Evolutionary conservation across 2,888 invertebrate species (phyloP).

Genomic region (Taenaris catops): DNA sequence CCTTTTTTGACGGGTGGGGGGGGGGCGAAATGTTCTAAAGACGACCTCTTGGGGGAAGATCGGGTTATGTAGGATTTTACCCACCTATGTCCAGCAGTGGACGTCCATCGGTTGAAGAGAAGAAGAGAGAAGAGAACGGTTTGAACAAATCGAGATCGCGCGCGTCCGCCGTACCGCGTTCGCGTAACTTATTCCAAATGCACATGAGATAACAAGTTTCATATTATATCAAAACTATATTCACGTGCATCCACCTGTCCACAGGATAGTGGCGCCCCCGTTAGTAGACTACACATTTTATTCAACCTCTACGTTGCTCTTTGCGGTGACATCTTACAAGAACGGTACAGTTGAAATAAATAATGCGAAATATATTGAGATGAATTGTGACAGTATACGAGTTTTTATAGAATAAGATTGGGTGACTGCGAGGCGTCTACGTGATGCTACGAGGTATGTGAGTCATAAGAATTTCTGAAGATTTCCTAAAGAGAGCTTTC

Average conservation of each 20-base stretch:
- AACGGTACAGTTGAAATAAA: constrained; percentile 31
- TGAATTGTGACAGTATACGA: constrained; percentile 58
- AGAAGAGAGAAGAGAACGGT: too few relatives aligned
- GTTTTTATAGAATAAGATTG: constrained; percentile 62
- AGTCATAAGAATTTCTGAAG: constrained; percentile 21
- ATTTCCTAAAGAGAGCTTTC: too few relatives aligned
- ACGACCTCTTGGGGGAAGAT: too few relatives aligned
- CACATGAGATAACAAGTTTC: constrained; percentile 34
- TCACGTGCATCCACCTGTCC: constrained; percentile 28
- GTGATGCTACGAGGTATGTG: constrained; percentile 66
- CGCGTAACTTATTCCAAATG: constrained; percentile 31
- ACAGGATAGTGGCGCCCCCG: constrained; percentile 8
- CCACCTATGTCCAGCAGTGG: too few relatives aligned
- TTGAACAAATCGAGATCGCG: too few relatives aligned
- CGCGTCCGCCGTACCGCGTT: constrained; percentile 39
- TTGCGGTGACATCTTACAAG: constrained; percentile 7
- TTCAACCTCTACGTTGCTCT: constrained; percentile 6
- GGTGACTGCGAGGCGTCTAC: constrained; percentile 54
- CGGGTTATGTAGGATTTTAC: too few relatives aligned
- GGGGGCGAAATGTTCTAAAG: too few relatives aligned
- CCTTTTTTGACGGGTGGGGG: too few relatives aligned
- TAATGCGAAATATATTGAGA: constrained; percentile 54
- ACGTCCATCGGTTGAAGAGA: too few relatives aligned
- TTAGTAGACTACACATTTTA: constrained; percentile 1
- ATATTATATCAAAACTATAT: constrained; percentile 29